Evolutionary conservation across 2,888 invertebrate species (phyloP).

Genomic region (Anticlea derivata): DNA sequence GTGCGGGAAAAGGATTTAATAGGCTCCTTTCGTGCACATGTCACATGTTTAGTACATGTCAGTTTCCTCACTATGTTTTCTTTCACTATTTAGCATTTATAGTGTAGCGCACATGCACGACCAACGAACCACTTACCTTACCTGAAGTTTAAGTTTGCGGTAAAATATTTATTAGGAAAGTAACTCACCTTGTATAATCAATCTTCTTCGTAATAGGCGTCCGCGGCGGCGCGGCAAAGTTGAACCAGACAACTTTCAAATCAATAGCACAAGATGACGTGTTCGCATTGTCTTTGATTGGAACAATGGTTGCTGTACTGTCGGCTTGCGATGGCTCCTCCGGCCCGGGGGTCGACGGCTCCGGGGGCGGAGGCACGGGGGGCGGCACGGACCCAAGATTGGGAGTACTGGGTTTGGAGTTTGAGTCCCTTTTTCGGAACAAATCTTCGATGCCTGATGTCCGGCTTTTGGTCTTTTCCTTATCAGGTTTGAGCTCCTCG

Average conservation of each 20-base stretch:
- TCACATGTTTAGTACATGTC: too few relatives aligned
- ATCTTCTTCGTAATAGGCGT: slow-evolving; percentile 97
- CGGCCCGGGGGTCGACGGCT: slow-evolving; percentile 63
- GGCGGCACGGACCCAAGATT: slow-evolving; percentile 75
- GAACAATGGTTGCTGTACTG: slow-evolving; percentile 64
- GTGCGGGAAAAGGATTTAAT: too few relatives aligned
- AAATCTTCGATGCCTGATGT: slow-evolving; percentile 76
- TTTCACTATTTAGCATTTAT: too few relatives aligned
- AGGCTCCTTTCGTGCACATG: too few relatives aligned
- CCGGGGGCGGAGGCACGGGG: slow-evolving; percentile 59
- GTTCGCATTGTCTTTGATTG: slow-evolving; percentile 87
- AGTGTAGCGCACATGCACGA: too few relatives aligned
- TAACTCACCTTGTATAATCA: slow-evolving; percentile 92
- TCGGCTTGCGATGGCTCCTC: slow-evolving; percentile 69
- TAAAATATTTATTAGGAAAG: too few relatives aligned
- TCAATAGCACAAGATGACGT: slow-evolving; percentile 95
- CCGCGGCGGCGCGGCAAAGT: slow-evolving; percentile 98
- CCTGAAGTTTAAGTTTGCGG: too few relatives aligned
- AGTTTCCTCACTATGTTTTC: too few relatives aligned
- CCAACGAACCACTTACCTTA: too few relatives aligned
- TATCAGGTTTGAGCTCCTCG: slow-evolving; percentile 70
- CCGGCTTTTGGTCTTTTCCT: slow-evolving; percentile 61
- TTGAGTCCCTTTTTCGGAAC: slow-evolving; percentile 82
- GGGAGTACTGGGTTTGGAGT: slow-evolving; percentile 84
- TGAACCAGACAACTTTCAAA: slow-evolving; percentile 96